Conservation (phyloP, 2,888 invertebrate species). For the Catocala nupta region DNA sequence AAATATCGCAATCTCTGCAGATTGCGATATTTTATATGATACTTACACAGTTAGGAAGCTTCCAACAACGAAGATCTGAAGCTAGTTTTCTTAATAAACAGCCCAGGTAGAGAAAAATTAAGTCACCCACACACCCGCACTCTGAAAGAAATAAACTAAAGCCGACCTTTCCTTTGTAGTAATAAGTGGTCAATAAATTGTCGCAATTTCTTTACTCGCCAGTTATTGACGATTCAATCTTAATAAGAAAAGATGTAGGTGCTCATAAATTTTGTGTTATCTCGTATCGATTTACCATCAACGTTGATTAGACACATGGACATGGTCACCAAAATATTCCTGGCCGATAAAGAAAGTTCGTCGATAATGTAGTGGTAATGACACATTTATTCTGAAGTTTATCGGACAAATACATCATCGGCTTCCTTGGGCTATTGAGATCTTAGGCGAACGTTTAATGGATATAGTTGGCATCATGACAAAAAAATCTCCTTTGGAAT, state of each 20-base stretch:
- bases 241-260: conserved; percentile 54
- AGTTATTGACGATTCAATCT: conserved; percentile 51
- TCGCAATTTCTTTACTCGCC: conserved; percentile 47
- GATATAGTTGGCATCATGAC: too few species aligned
- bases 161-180: conserved; percentile 50
- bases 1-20: too few species aligned
- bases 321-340: conserved; percentile 26
- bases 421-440: too few species aligned
- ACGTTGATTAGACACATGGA: conserved; percentile 45
- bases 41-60: too few species aligned
- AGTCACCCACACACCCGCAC: conserved; percentile 37
- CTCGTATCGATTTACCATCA: conserved; percentile 52
- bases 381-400: too few species aligned
- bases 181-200: conserved; percentile 55
- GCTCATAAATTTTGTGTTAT: conserved; percentile 51
- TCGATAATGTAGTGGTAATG: conserved; percentile 1
- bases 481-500: too few species aligned
- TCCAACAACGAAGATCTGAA: background rate
- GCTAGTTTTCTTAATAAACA: conserved; percentile 26
- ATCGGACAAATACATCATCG: too few species aligned
- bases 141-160: conserved; percentile 44
- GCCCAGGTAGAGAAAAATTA: conserved; percentile 25
- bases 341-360: conserved; percentile 8
- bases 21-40: too few species aligned
- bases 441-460: too few species aligned